phyloP scores from a whole-genome alignment of 2,113 vertebrate species.

The Hiodon tergisus region DNA sequence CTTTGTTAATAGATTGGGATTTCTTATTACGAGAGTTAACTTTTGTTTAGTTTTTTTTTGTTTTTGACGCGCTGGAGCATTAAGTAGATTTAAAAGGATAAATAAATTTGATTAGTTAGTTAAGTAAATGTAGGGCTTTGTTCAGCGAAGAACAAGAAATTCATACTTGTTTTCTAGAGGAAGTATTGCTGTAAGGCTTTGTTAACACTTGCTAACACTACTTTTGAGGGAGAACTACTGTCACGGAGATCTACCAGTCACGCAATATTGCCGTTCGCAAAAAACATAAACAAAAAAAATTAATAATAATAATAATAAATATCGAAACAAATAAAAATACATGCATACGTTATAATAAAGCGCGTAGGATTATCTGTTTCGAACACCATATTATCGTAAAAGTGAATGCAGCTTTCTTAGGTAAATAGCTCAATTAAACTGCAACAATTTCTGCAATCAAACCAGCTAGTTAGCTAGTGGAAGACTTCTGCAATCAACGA shows the following conservation, averaged over 20 bases:
- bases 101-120: slow-evolving; percentile 7
- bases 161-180: not conserved
- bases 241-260: not conserved
- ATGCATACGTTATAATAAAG: too few species aligned
- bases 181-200: too few species aligned
- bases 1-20: not conserved
- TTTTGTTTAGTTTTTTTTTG: not conserved
- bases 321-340: too few species aligned
- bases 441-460: too few species aligned
- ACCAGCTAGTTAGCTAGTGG: too few species aligned
- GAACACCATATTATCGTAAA: not conserved
- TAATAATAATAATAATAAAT: too few species aligned
- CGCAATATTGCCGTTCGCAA: not conserved
- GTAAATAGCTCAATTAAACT: too few species aligned
- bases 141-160: not conserved
- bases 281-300: too few species aligned
- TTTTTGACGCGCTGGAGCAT: slow-evolving; percentile 6
- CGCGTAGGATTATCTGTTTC: too few species aligned
- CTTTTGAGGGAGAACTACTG: not conserved
- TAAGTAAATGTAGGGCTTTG: slow-evolving; percentile 2
- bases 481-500: too few species aligned
- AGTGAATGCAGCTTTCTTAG: too few species aligned
- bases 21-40: not conserved
- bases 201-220: not conserved
- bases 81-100: not conserved